Evolutionary conservation across 64 coral and sea anemone genomes (phyloP).

Genomic region (Porites lutea): DNA sequence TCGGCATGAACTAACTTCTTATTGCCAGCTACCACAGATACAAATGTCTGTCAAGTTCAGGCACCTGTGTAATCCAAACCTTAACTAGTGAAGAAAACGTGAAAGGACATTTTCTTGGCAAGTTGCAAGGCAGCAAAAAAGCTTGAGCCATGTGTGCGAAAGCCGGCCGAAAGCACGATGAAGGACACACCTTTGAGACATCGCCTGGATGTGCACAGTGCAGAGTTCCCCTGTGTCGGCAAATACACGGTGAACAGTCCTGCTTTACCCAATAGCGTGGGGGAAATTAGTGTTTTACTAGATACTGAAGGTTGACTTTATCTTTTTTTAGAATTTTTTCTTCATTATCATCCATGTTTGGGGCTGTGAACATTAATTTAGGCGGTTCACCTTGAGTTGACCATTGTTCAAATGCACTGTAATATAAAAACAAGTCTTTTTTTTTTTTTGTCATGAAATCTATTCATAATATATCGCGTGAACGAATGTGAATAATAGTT

Average conservation of each 20-base stretch:
- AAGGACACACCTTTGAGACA: background rate
- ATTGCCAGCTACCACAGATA: constrained; percentile 29
- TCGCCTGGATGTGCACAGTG: background rate
- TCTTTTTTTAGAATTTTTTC: too few relatives aligned
- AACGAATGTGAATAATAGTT: too few relatives aligned
- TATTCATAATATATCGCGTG: too few relatives aligned
- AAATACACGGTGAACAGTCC: background rate
- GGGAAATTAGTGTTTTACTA: too few relatives aligned
- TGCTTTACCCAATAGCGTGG: background rate
- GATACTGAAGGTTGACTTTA: too few relatives aligned
- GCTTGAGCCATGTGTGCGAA: constrained; percentile 11
- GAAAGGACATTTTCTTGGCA: constrained; percentile 19
- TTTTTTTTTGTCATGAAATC: too few relatives aligned
- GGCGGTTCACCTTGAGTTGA: too few relatives aligned
- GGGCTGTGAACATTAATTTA: too few relatives aligned
- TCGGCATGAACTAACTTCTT: background rate
- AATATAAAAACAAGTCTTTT: too few relatives aligned
- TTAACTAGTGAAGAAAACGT: constrained; percentile 6
- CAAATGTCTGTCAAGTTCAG: background rate
- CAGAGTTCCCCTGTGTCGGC: background rate
- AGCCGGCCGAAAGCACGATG: background rate
- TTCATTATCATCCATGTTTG: too few relatives aligned
- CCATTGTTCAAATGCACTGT: too few relatives aligned
- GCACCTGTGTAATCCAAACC: background rate
- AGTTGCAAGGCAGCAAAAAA: constrained; percentile 31